Evolutionary conservation across 2,797 vertebrate genomes (phyloP), one percentile per base, ranked within the genome.

Genomic region (Sparidentex hasta): DNA sequence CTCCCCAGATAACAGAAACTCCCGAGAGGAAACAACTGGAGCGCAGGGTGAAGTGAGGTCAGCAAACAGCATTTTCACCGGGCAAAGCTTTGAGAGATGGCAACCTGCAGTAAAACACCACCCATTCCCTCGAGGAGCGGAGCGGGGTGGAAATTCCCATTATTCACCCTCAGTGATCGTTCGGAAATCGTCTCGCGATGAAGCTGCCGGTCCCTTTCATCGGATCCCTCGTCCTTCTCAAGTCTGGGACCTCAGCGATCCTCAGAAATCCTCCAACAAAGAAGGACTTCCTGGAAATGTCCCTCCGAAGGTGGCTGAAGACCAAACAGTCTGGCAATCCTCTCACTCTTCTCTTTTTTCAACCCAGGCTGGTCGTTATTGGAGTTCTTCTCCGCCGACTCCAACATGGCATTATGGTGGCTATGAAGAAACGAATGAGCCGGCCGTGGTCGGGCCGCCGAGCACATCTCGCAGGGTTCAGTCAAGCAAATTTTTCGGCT

Each of bases 351-450:
- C 65, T 54, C 48, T 33, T 25, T 25, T 69, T 54, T 64, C 76
- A 55, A 64, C 66, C 3, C 77, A 73, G 61, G 67, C 47, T 11
- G 47, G 5, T 14, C 62, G 69, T 69, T 69, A 72, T 33, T n/a
- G 17, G 79, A 75, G 48, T 8, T 13, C 44, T 56, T 50, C 25
- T 1, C 74, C 27, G 38, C 54, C 66, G 38, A 23, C 25, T 18
- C 27, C 65, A 50, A 72, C 55, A 38, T 13, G 23, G 14, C 64
- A 50, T 78, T 63, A 76, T 46, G n/a, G 68, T 3, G 20, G 18
- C 63, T n/a, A 73, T 58, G 55, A 62, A 56, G 82, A 83, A n/a
- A 78, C 33, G 41, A 84, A 87, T 43, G 76, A 55, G 63, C 52
- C 48, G 2, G 7, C 79, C 59, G 65, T 0, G 4, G 59, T 70